Percentiles rank a stretch among this genome's conserved stretches.
These are phyloP conservation scores for Eunapius fragilis DNA, from an alignment of 37 sponge, comb jelly and placozoan species.

Conservation along the genomic window DNA sequence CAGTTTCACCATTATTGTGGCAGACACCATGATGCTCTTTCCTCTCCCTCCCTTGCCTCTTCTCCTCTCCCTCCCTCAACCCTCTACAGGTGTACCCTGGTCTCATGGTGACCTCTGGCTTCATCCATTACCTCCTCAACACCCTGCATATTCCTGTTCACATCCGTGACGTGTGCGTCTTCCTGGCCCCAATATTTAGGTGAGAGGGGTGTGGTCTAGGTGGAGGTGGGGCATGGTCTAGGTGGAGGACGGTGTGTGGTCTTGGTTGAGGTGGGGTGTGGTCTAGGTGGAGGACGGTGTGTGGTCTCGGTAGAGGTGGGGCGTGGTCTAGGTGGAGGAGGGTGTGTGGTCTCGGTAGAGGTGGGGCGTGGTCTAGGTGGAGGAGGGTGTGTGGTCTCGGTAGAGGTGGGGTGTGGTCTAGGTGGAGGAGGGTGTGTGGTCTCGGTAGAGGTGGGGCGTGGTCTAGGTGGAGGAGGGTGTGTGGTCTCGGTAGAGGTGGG, in stretches of 20 bases:
- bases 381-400: not conserved
- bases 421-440: too few species aligned
- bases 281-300: not conserved
- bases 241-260: not conserved
- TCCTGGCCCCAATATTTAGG: conserved; percentile 98
- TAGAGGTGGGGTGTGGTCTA: not conserved
- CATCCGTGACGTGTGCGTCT: conserved; percentile 98
- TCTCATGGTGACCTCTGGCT: conserved; percentile 96
- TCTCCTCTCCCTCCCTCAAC: not conserved
- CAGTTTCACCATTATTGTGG: not conserved
- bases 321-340: not conserved
- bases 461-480: too few species aligned
- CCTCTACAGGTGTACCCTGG: conserved; percentile 94
- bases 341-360: not conserved
- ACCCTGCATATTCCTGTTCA: conserved; percentile 88
- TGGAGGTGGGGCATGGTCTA: not conserved
- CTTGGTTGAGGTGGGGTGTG: not conserved
- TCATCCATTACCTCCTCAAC: conserved; percentile 92
- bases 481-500: too few species aligned
- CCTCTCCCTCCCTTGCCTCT: not conserved
- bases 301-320: not conserved
- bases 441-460: too few species aligned
- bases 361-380: not conserved
- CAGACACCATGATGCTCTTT: too few species aligned
- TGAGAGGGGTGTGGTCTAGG: conserved; percentile 9